A percentile compares a stretch with the other conserved stretches of the same genome.
Evolutionary conservation across 2,113 vertebrate genomes (phyloP).

Genomic region (Varanus salvator): DNA sequence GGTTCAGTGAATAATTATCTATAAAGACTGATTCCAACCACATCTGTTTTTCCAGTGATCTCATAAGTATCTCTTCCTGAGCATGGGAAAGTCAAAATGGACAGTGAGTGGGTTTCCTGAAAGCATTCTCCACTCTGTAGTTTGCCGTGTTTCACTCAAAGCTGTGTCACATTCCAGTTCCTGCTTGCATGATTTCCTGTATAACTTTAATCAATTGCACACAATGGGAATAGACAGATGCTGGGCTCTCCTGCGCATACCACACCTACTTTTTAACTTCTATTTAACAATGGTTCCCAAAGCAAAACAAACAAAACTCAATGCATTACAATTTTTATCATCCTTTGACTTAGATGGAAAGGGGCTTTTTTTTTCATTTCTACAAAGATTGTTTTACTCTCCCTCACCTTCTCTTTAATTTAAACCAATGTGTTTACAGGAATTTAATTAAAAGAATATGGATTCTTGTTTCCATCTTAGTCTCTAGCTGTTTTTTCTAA

Average conservation of each 20-base stretch:
- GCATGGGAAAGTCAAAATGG: not conserved
- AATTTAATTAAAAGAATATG: constrained; percentile 6
- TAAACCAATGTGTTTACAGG: constrained; percentile 1
- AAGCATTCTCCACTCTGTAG: not conserved
- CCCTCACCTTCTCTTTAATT: constrained; percentile 5
- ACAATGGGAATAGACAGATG: not conserved
- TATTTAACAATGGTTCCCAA: not conserved
- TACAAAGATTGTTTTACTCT: not conserved
- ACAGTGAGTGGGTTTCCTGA: not conserved
- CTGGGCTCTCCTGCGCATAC: not conserved
- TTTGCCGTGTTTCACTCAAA: not conserved
- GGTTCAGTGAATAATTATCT: not conserved
- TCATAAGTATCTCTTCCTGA: not conserved
- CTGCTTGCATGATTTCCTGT: not conserved
- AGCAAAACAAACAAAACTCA: not conserved
- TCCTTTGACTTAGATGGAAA: not conserved
- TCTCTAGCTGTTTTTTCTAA: not conserved
- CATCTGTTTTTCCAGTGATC: constrained; percentile 12
- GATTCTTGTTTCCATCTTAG: not conserved
- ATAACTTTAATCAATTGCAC: not conserved
- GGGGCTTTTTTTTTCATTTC: not conserved
- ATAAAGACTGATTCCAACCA: not conserved
- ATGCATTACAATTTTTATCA: not conserved
- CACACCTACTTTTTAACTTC: not conserved
- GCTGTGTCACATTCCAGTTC: not conserved